Conservation (phyloP, 2,888 invertebrate species). For the Amphipoea oculea region DNA sequence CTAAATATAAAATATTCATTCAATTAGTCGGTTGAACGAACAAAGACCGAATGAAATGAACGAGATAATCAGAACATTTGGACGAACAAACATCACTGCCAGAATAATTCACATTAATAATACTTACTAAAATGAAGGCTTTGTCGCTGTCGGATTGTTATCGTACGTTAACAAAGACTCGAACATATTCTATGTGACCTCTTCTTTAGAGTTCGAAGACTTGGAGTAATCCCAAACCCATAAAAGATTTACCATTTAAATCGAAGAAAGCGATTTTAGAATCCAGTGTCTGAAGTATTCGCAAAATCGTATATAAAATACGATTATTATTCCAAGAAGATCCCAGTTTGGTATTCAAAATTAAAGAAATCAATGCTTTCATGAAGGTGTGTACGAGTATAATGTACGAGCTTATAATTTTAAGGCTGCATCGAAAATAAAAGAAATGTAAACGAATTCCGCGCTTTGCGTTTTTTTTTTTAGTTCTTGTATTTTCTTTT, state of each 20-base stretch:
- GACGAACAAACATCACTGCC: slow-evolving; percentile 12
- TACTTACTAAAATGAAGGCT: not conserved
- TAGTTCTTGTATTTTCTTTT: not conserved
- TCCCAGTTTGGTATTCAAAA: slow-evolving; percentile 36
- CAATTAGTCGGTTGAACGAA: slow-evolving; percentile 31
- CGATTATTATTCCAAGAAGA: slow-evolving; percentile 36
- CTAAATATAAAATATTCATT: slow-evolving; percentile 37
- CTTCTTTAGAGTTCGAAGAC: not conserved
- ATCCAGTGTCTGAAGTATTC: slow-evolving; percentile 11
- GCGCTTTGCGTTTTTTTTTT: not conserved
- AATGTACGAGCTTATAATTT: not conserved
- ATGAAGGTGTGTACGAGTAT: not conserved
- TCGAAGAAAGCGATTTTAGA: slow-evolving; percentile 1
- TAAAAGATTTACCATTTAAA: not conserved
- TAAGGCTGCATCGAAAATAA: slow-evolving; percentile 20
- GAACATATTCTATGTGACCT: not conserved
- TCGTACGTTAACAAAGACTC: slow-evolving; percentile 10
- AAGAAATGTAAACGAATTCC: slow-evolving; percentile 1
- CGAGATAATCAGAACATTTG: slow-evolving; percentile 38
- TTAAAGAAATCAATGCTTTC: slow-evolving; percentile 23
- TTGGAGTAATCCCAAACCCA: not conserved
- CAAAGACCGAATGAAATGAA: slow-evolving; percentile 35
- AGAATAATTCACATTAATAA: slow-evolving; percentile 12
- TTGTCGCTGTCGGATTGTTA: slow-evolving; percentile 7
- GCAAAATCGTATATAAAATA: slow-evolving; percentile 8